Evolutionary conservation across 2,797 vertebrate species (phyloP), one percentile per base, ranked within the genome.

Genomic region (Epinephelus awoara): DNA sequence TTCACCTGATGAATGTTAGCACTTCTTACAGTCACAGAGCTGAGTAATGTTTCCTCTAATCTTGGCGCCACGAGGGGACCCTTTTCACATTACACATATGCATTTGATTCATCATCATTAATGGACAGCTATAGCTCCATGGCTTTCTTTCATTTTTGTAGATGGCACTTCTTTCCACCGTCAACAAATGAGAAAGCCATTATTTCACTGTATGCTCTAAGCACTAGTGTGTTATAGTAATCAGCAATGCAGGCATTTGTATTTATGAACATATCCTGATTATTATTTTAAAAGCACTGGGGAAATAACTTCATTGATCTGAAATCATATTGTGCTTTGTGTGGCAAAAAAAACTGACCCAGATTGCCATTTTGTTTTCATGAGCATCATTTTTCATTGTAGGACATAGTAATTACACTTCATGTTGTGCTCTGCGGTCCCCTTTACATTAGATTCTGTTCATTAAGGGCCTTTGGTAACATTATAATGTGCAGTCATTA

Each of bases 401-500:
- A 50, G 72, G 86, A 84, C 80, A 71, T 18, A 65, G 55, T 92
- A 92, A 93, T 93, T 91, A 92, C 68, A 63, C 75, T 82, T 79
- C 76, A 64, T 79, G 90, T 89, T 83, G 87, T 67, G 86, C 88
- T 92, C 86, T 64, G 75, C 58, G 86, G 80, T 90, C 70, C 85
- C 80, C 72, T 85, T 80, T 88, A 83, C 90, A 85, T 88, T 85
- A 70, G 61, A 82, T 61, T 76, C 61, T 85, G 80, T 85, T 93
- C 89, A 89, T 91, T 89, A 91, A 80, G 84, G 85, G 79, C 72
- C 88, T 89, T 91, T 80, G 82, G 85, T 89, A 78, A 83, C 87
- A 69, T 89, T 90, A 78, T 85, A 85, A 91, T 85, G 82, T 81
- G 74, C 85, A 87, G 85, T 82, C 88, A 90, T 92, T 91, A 92